These are phyloP conservation scores for Philaethria dido DNA, from an alignment of 2,888 invertebrate species.

Conservation along the genomic window DNA sequence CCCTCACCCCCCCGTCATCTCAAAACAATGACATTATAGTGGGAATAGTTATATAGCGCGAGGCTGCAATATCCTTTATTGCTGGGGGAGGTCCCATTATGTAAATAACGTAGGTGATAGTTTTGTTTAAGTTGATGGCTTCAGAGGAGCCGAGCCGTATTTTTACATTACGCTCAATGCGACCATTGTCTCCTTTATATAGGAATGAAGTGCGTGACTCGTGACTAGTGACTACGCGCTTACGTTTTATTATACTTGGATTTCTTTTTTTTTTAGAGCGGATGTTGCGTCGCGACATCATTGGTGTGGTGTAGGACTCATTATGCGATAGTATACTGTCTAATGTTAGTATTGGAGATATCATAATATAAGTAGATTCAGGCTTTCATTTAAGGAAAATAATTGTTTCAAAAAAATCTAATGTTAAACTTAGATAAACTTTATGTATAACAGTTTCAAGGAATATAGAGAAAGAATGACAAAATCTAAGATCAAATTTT, in stretches of 20 bases:
- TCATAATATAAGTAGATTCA: neutral
- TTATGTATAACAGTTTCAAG: too few relatives aligned
- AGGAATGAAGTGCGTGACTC: slow-evolving; percentile 19
- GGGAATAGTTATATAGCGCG: slow-evolving; percentile 41
- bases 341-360: neutral
- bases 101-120: slow-evolving; percentile 42
- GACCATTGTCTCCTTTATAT: slow-evolving; percentile 20
- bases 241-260: neutral
- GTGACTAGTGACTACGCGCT: too few relatives aligned
- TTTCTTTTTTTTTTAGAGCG: slow-evolving; percentile 5
- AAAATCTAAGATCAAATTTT: too few relatives aligned
- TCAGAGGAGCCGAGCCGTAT: slow-evolving; percentile 25
- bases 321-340: neutral
- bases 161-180: slow-evolving; percentile 24
- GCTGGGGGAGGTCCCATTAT: slow-evolving; percentile 40
- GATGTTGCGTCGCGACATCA: slow-evolving; percentile 1
- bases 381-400: neutral
- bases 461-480: too few relatives aligned
- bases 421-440: too few relatives aligned
- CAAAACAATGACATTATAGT: slow-evolving; percentile 65
- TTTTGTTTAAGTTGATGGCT: slow-evolving; percentile 33
- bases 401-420: too few relatives aligned
- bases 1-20: slow-evolving; percentile 48
- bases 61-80: slow-evolving; percentile 43
- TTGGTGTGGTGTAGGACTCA: neutral